These are phyloP conservation scores for Syndactyla subalaris DNA, from an alignment of 2,797 vertebrate species.

Conservation along the genomic window DNA sequence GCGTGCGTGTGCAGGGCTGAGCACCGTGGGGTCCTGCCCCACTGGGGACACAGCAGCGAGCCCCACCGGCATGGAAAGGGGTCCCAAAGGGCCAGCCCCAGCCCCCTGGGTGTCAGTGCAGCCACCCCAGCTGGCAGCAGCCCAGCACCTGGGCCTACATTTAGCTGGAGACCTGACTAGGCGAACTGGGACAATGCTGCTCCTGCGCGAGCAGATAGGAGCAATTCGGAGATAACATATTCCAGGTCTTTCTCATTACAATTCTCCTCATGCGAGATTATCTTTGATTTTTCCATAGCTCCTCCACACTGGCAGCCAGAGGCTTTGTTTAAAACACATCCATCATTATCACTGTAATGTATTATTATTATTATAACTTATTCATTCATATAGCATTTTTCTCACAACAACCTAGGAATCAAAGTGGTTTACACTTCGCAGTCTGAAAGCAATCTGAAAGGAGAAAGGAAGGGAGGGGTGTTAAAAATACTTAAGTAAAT, in stretches of 20 bases:
- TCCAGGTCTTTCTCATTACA: conserved; percentile 65
- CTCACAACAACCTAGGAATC: conserved; percentile 52
- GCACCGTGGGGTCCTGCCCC: not conserved
- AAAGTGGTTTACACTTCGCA: conserved; percentile 27
- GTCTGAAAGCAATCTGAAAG: conserved; percentile 48
- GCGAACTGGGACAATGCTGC: conserved; percentile 9
- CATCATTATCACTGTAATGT: conserved; percentile 65
- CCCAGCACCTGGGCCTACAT: not conserved
- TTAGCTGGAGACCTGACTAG: conserved; percentile 18
- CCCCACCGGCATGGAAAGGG: not conserved
- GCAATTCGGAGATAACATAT: conserved; percentile 49
- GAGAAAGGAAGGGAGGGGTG: not conserved
- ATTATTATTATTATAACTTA: conserved; percentile 65
- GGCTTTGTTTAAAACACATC: conserved; percentile 71
- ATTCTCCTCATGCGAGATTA: conserved; percentile 68
- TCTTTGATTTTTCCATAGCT: conserved; percentile 68
- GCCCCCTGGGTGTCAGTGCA: not conserved
- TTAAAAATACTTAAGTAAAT: conserved; percentile 14
- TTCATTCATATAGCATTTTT: conserved; percentile 58
- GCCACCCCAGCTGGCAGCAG: not conserved
- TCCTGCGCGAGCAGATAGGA: not conserved
- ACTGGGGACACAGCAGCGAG: not conserved
- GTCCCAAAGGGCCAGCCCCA: not conserved
- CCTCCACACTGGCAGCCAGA: conserved; percentile 57
- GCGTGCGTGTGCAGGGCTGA: not conserved